phyloP scores from a whole-genome alignment of 2,888 invertebrate species.

The Phortica okadai region DNA sequence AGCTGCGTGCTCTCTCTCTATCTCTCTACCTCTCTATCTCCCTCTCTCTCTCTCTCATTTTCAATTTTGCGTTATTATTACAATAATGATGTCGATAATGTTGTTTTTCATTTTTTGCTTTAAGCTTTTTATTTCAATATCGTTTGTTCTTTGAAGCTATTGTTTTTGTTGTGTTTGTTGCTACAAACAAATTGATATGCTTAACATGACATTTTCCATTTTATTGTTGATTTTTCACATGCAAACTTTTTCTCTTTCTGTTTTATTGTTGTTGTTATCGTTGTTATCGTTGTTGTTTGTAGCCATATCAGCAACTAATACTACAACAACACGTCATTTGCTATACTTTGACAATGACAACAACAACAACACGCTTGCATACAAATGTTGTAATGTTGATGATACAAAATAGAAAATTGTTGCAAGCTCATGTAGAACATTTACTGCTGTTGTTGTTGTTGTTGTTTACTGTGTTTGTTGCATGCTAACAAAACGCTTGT shows the following conservation, averaged over 20 bases:
- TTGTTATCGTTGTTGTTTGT: neutral
- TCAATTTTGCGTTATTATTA: constrained; percentile 8
- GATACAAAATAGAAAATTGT: too few relatives aligned
- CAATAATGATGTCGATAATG: neutral
- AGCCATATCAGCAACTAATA: neutral
- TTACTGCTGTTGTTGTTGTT: neutral
- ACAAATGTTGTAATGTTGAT: too few relatives aligned
- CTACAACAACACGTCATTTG: neutral
- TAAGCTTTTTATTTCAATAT: constrained; percentile 31
- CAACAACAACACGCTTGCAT: too few relatives aligned
- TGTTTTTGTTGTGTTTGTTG: neutral
- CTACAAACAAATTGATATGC: neutral
- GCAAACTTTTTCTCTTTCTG: neutral
- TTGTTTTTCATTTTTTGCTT: constrained; percentile 6
- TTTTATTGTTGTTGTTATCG: too few relatives aligned
- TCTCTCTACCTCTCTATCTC: neutral
- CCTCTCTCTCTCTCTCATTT: neutral
- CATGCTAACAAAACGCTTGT: neutral
- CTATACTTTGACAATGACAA: neutral
- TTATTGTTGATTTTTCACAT: neutral
- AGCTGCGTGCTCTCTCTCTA: neutral
- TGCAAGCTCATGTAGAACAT: too few relatives aligned
- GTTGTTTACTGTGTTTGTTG: neutral
- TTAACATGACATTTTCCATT: neutral
- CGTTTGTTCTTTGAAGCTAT: constrained; percentile 30